A percentile compares a stretch with the other conserved stretches of the same genome.
Evolutionary conservation across 2,113 vertebrate species (phyloP).

Genomic region (Notiomystis cincta): DNA sequence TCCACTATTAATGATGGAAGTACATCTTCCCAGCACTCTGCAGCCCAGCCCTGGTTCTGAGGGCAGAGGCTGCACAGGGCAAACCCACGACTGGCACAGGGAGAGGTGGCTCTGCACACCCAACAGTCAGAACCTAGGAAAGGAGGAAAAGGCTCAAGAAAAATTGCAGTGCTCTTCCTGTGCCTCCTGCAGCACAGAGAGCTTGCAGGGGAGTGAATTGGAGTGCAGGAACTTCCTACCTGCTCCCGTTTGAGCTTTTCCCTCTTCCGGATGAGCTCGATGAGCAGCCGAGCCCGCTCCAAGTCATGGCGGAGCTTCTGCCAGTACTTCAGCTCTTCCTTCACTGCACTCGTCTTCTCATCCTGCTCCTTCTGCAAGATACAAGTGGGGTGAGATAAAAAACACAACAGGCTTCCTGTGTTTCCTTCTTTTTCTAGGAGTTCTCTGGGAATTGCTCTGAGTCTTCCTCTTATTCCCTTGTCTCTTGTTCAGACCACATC

Average conservation of each 20-base stretch:
- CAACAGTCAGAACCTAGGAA: background rate
- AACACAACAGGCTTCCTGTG: background rate
- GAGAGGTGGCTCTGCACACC: background rate
- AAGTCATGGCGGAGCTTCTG: slow-evolving; percentile 96
- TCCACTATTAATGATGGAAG: background rate
- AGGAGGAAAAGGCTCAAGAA: background rate
- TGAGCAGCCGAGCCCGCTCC: slow-evolving; percentile 89
- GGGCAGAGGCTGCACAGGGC: background rate
- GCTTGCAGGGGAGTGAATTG: background rate
- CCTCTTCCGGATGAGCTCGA: slow-evolving; percentile 96
- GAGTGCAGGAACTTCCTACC: slow-evolving; percentile 67
- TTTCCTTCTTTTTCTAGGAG: background rate
- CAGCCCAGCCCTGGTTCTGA: background rate
- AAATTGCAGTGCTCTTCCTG: background rate
- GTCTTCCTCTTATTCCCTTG: background rate
- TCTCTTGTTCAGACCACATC: background rate
- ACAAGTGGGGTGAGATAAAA: background rate
- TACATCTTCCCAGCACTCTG: background rate
- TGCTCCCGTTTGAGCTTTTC: slow-evolving; percentile 97
- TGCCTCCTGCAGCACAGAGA: background rate
- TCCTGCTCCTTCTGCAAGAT: slow-evolving; percentile 85
- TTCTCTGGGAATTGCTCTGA: background rate
- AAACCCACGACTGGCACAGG: background rate
- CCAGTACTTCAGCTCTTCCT: slow-evolving; percentile 95
- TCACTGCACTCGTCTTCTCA: slow-evolving; percentile 90